Evolutionary conservation across 1,140 invertebrate genomes (phyloP).

Genomic region (Notospermus geniculatus): DNA sequence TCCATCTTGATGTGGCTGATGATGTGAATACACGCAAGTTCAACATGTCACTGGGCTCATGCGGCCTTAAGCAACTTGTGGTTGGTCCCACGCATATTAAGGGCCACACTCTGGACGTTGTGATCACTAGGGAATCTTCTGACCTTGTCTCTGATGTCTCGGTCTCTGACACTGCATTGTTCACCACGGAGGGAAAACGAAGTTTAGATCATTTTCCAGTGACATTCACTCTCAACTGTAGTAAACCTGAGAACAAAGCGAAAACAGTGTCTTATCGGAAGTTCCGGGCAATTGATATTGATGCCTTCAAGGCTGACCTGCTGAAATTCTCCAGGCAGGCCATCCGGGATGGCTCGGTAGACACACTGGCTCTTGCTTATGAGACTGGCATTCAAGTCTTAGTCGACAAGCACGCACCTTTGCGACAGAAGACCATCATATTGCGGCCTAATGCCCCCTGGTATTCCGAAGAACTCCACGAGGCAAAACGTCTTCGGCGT

Average conservation of each 20-base stretch:
- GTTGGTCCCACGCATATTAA: neutral
- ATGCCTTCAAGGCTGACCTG: neutral
- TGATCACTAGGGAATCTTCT: neutral
- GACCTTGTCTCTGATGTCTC: neutral
- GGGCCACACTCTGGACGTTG: neutral
- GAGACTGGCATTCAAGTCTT: neutral
- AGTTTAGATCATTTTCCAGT: neutral
- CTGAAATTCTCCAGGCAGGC: neutral
- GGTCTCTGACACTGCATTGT: neutral
- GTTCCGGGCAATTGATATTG: neutral
- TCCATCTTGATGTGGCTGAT: neutral
- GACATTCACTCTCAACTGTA: neutral
- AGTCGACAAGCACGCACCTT: neutral
- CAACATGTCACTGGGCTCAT: neutral
- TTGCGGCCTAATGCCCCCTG: neutral
- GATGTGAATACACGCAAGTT: neutral
- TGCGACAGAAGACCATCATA: neutral
- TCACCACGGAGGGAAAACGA: neutral
- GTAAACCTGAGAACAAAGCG: neutral
- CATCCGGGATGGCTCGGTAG: neutral
- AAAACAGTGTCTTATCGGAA: neutral
- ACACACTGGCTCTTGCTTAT: neutral
- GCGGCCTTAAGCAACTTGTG: neutral
- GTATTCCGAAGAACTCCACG: neutral
- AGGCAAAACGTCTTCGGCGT: neutral